Percentiles rank a stretch among this genome's conserved stretches.
These are phyloP conservation scores for Psittacus erithacus DNA, from an alignment of 2,113 vertebrate genomes.

Conservation along the genomic window DNA sequence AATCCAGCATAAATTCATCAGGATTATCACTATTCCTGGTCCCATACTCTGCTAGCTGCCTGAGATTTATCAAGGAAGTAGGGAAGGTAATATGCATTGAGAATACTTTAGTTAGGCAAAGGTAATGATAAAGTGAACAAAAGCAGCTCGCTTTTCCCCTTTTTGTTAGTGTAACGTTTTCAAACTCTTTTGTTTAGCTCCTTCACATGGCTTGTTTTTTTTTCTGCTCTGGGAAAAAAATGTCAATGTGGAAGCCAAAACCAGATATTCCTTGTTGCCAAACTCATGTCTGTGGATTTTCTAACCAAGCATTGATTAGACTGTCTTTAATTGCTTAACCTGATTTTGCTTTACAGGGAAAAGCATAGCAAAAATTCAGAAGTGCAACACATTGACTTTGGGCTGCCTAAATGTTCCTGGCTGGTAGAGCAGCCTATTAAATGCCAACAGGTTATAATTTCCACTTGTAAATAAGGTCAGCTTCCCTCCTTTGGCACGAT, in stretches of 20 bases:
- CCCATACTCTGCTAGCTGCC: neutral
- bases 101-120: neutral
- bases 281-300: neutral
- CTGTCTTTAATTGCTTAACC: neutral
- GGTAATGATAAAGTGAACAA: neutral
- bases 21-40: neutral
- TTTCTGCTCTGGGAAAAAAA: neutral
- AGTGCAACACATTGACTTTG: neutral
- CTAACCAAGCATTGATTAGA: neutral
- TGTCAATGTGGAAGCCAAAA: neutral
- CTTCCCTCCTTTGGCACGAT: neutral
- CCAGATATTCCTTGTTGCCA: neutral
- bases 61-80: neutral
- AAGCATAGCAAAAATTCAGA: neutral
- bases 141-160: neutral
- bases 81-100: neutral
- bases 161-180: neutral
- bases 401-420: neutral
- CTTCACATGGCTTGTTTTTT: neutral
- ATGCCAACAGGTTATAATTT: slow-evolving; percentile 4
- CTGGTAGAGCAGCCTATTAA: neutral
- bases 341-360: neutral
- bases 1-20: neutral
- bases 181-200: neutral
- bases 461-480: neutral